phyloP scores from a whole-genome alignment of 2,113 vertebrate genomes.

The Marcusenius ussheri region DNA sequence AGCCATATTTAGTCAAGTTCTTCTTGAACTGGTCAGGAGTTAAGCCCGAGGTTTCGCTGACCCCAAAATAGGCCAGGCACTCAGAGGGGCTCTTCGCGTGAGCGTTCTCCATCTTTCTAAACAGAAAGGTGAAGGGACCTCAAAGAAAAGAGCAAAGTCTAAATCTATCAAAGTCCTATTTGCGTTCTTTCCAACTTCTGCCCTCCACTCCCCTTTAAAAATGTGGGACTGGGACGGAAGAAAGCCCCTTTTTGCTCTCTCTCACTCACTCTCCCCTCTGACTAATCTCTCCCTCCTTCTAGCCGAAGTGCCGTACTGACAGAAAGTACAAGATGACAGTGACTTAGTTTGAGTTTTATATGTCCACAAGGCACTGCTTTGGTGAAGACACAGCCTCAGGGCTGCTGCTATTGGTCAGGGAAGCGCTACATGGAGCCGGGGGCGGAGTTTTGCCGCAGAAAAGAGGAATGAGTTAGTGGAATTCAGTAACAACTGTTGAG shows the following conservation, averaged over 20 bases:
- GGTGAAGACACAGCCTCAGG: conserved; percentile 41
- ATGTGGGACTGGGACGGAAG: conserved; percentile 16
- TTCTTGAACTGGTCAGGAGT: conserved; percentile 74
- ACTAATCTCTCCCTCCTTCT: conserved; percentile 46
- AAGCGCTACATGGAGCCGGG: conserved; percentile 40
- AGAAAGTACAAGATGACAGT: conserved; percentile 65
- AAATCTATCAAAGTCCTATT: background rate
- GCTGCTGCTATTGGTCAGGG: conserved; percentile 54
- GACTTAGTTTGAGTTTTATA: conserved; percentile 64
- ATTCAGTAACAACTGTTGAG: conserved; percentile 56
- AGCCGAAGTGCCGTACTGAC: conserved; percentile 51
- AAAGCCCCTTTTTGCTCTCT: conserved; percentile 12
- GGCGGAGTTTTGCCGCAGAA: conserved; percentile 41
- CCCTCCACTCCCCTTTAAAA: conserved; percentile 35
- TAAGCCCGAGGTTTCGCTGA: conserved; percentile 73
- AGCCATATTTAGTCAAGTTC: conserved; percentile 74
- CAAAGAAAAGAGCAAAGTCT: conserved; percentile 27
- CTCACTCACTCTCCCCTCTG: conserved; percentile 37
- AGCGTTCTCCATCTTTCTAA: conserved; percentile 74
- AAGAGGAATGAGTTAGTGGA: conserved; percentile 23
- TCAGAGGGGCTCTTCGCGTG: conserved; percentile 67
- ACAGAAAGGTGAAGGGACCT: conserved; percentile 51
- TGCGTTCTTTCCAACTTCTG: conserved; percentile 23
- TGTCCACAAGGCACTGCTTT: conserved; percentile 51
- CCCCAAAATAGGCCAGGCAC: conserved; percentile 74